phyloP scores from a whole-genome alignment of 2,113 vertebrate species.

The Petrocephalus microphthalmus region DNA sequence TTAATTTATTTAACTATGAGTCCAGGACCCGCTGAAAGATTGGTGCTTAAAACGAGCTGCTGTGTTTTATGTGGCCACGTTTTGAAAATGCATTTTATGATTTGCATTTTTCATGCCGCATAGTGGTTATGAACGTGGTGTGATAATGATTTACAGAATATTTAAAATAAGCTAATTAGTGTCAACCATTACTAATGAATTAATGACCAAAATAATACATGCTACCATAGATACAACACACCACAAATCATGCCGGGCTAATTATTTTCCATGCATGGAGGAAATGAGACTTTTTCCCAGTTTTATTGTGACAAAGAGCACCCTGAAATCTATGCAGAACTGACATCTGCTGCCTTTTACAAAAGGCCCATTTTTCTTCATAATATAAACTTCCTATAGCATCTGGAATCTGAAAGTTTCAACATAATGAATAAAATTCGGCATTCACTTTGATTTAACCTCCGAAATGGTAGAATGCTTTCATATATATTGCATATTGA shows the following conservation, averaged over 20 bases:
- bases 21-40: not conserved
- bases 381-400: not conserved
- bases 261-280: not conserved
- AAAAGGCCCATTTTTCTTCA: not conserved
- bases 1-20: conserved; percentile 50
- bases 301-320: not conserved
- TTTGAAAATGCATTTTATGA: not conserved
- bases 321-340: not conserved
- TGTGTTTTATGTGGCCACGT: not conserved
- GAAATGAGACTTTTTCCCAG: not conserved
- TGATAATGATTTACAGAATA: not conserved
- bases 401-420: not conserved
- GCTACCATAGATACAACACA: not conserved
- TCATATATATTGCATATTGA: not conserved
- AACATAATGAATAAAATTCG: not conserved
- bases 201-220: not conserved
- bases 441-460: not conserved
- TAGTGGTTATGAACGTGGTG: not conserved
- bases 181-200: conserved; percentile 6
- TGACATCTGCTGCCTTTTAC: not conserved
- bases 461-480: not conserved
- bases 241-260: not conserved
- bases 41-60: not conserved
- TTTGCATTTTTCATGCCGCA: not conserved
- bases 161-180: not conserved